Conservation (phyloP, 2,888 invertebrate species). For the Muscina levida region DNA sequence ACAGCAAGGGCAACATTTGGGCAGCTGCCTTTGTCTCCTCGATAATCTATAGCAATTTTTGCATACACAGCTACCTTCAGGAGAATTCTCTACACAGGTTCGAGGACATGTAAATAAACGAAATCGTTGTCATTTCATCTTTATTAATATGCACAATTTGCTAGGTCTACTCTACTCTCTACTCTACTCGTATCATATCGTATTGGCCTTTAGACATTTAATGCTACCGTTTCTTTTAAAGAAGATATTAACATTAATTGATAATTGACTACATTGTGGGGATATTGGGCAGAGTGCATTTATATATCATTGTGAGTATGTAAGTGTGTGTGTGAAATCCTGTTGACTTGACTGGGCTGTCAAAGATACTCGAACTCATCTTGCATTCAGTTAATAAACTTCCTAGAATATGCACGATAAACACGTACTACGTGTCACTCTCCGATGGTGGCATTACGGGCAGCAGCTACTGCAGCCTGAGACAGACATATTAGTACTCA, state of each 20-base stretch:
- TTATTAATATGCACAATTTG: constrained; percentile 5
- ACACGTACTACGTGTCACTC: constrained; percentile 21
- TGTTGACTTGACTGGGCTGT: background rate
- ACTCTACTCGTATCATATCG: too few relatives aligned
- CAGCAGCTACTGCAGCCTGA: constrained; percentile 1
- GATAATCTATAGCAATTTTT: too few relatives aligned
- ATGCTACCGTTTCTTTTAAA: constrained; percentile 50
- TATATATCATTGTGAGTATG: background rate
- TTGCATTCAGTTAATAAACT: constrained; percentile 15
- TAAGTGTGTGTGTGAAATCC: background rate
- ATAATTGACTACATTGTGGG: constrained; percentile 53
- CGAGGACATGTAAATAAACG: constrained; percentile 23
- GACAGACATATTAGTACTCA: background rate
- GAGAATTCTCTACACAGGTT: too few relatives aligned
- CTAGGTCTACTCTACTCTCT: background rate
- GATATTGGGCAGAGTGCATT: background rate
- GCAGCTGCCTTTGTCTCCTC: too few relatives aligned
- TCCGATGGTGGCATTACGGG: constrained; percentile 21
- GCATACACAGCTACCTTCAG: too few relatives aligned
- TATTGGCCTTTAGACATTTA: background rate
- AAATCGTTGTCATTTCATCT: constrained; percentile 27
- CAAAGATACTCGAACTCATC: background rate
- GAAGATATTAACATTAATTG: constrained; percentile 58
- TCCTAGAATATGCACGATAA: constrained; percentile 33
- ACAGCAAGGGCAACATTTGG: too few relatives aligned